Evolutionary conservation across 2,888 invertebrate genomes (phyloP).

Genomic region (Papilio gigon): DNA sequence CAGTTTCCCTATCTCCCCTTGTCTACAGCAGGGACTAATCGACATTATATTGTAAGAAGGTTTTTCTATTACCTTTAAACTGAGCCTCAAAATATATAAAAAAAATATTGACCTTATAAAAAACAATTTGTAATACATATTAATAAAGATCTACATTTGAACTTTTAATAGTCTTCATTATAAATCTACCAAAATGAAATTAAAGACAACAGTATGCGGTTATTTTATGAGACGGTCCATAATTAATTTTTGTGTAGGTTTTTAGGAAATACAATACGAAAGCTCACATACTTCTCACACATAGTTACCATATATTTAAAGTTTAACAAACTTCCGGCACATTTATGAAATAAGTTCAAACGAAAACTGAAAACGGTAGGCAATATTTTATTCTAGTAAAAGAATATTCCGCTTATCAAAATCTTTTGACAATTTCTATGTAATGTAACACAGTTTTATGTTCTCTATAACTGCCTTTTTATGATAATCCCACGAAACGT

Average conservation of each 20-base stretch:
- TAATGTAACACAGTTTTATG: slow-evolving; percentile 43
- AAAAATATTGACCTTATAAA: neutral
- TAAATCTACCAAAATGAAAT: too few relatives aligned
- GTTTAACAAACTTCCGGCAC: neutral
- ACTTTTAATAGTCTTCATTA: too few relatives aligned
- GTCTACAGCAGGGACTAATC: slow-evolving; percentile 28
- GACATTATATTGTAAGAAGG: slow-evolving; percentile 23
- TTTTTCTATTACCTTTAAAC: neutral
- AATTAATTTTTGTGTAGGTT: too few relatives aligned
- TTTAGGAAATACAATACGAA: too few relatives aligned
- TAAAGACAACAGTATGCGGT: too few relatives aligned
- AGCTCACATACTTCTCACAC: neutral
- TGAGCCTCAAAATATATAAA: neutral
- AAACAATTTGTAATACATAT: neutral
- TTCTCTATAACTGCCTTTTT: slow-evolving; percentile 50
- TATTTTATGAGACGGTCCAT: too few relatives aligned
- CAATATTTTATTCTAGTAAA: slow-evolving; percentile 16
- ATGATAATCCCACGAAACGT: slow-evolving; percentile 48
- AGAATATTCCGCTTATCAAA: slow-evolving; percentile 35
- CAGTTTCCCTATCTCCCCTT: slow-evolving; percentile 27
- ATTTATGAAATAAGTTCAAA: too few relatives aligned
- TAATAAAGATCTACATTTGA: too few relatives aligned
- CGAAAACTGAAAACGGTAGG: slow-evolving; percentile 2
- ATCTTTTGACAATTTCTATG: slow-evolving; percentile 33
- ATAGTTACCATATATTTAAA: neutral